phyloP scores from a whole-genome alignment of 2,797 vertebrate species.

The Cichlasoma orientale region DNA sequence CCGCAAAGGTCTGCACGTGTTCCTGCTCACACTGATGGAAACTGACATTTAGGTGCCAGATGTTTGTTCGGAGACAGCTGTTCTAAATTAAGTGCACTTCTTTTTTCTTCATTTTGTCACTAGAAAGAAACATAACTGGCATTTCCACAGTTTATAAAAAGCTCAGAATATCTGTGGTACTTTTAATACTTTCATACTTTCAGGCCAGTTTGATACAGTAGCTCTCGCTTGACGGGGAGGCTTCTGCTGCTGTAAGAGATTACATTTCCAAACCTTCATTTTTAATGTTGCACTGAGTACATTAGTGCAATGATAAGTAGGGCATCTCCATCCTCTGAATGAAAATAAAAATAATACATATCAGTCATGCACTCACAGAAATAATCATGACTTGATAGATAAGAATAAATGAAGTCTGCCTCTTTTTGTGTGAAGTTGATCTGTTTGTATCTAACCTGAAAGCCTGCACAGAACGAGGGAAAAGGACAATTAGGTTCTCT shows the following conservation, averaged over 20 bases:
- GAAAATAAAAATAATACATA: constrained; percentile 3
- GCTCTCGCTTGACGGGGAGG: not conserved
- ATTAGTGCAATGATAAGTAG: not conserved
- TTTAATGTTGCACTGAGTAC: constrained; percentile 2
- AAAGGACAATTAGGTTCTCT: constrained; percentile 24
- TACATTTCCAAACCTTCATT: constrained; percentile 1
- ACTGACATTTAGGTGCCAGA: constrained; percentile 21
- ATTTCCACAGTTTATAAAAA: too few species aligned
- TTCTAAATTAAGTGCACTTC: not conserved
- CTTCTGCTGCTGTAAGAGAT: not conserved
- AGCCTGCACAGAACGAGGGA: constrained; percentile 9
- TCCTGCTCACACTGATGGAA: not conserved
- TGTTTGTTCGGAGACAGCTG: constrained; percentile 15
- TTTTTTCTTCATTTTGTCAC: constrained; percentile 17
- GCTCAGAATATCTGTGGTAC: too few species aligned
- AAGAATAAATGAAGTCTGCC: constrained; percentile 28
- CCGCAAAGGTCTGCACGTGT: not conserved
- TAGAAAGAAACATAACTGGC: not conserved
- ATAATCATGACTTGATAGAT: constrained; percentile 49
- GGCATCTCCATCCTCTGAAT: constrained; percentile 3
- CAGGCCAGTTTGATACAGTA: not conserved
- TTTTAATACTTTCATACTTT: not conserved
- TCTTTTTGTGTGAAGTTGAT: constrained; percentile 20
- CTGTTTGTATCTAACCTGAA: constrained; percentile 29
- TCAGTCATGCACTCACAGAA: constrained; percentile 10